phyloP scores from a whole-genome alignment of 2,113 vertebrate genomes.

The Ctenomys sociabilis region DNA sequence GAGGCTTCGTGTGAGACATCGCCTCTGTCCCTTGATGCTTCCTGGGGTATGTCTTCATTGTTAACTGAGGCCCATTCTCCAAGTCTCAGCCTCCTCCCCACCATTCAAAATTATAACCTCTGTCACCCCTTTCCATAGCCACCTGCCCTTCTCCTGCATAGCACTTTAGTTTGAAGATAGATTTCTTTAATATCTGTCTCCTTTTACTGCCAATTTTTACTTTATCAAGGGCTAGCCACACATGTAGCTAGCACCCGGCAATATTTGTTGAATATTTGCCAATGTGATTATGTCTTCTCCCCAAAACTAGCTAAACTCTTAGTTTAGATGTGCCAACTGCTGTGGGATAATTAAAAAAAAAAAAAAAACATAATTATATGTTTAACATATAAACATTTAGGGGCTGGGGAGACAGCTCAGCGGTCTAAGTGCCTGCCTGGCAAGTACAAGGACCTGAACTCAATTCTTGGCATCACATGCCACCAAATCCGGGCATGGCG shows the following conservation, averaged over 20 bases:
- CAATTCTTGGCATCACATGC: too few relatives aligned
- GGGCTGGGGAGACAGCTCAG: too few relatives aligned
- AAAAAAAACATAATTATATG: neutral
- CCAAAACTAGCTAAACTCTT: neutral
- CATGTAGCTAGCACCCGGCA: neutral
- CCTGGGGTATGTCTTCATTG: neutral
- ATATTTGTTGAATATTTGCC: neutral
- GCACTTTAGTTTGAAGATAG: neutral
- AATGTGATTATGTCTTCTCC: neutral
- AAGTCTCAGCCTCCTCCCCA: neutral
- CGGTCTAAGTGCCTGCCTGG: too few relatives aligned
- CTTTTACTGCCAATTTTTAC: neutral
- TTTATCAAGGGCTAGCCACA: neutral
- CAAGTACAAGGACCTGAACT: too few relatives aligned
- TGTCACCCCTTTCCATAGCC: fast-evolving
- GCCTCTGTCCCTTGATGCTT: neutral
- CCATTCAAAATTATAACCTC: neutral
- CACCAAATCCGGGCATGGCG: too few relatives aligned
- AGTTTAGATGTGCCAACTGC: neutral
- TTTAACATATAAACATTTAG: neutral
- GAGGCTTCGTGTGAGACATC: neutral
- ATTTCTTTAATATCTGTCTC: neutral
- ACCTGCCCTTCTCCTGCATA: neutral
- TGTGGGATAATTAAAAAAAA: neutral
- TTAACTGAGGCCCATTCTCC: neutral